Evolutionary conservation across 2,797 vertebrate genomes (phyloP).

Genomic region (Leptodactylus fallax): DNA sequence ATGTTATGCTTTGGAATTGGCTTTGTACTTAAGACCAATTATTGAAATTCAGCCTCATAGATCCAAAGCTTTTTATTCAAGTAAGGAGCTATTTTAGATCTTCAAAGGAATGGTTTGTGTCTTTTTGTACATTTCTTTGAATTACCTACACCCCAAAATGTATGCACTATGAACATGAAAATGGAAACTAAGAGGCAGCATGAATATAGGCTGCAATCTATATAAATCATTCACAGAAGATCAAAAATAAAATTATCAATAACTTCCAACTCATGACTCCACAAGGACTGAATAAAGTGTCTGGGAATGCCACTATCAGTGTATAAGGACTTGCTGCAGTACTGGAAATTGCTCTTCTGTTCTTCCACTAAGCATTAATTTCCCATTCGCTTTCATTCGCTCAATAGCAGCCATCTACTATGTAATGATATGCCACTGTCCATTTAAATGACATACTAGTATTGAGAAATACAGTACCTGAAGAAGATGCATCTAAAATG

Average conservation of each 20-base stretch:
- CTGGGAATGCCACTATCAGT: constrained; percentile 26
- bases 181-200: not conserved
- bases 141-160: not conserved
- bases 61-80: constrained; percentile 2
- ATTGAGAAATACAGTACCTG: constrained; percentile 48
- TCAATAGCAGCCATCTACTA: constrained; percentile 42
- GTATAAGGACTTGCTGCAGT: constrained; percentile 1
- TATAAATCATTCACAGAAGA: constrained; percentile 30
- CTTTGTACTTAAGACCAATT: not conserved
- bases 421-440: constrained; percentile 57
- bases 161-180: not conserved
- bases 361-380: constrained; percentile 53
- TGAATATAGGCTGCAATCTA: not conserved
- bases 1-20: not conserved
- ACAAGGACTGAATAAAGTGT: constrained; percentile 30
- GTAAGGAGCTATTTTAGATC: constrained; percentile 24
- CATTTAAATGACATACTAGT: constrained; percentile 60
- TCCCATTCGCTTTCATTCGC: constrained; percentile 50
- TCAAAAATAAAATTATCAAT: constrained; percentile 49
- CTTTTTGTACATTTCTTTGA: constrained; percentile 11
- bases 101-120: constrained; percentile 11
- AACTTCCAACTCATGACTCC: constrained; percentile 18
- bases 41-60: constrained; percentile 2
- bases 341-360: constrained; percentile 50
- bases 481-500: constrained; percentile 43